Evolutionary conservation across 2,797 vertebrate genomes (phyloP), one percentile per base, ranked within the genome.

Genomic region (Chelidonichthys spinosus): DNA sequence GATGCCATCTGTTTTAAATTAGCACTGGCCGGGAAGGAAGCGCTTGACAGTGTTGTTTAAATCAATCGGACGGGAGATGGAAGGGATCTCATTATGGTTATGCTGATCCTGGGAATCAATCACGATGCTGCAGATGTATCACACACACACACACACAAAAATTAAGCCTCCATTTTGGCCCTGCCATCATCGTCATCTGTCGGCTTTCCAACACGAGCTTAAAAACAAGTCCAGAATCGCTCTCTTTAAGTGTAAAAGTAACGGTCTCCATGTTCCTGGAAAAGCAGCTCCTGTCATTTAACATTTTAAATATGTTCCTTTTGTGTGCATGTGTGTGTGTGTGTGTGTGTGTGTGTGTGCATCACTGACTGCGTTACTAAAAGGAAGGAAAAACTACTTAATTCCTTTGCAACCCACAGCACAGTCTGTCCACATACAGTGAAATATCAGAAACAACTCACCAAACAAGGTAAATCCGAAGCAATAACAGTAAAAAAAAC

Each of bases 1-100:
- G 83, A 83, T 77, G 79, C 78, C 84, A 85, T 90, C 86, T 88
- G 79, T 85, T 91, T 85, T 91, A 90, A 92, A 90, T 89, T 87
- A 87, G 85, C 62, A 72, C 44, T 64, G 67, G 81, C 83, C 79
- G 75, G 59, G 82, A 82, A 87, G 67, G 71, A 79, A 79, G 74
- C 62, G 37, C 90, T 83, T 81, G 85, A 89, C 85, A 83, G 66
- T 72, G 76, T 75, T 88, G 75, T 89, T 88, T 88, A 90, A 94
- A 93, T 92, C 90, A 91, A 73, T 90, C 85, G 84, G 64, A 78
- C 39, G 18, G 54, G 39, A 73, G 76, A 79, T 79, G 56, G 72
- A 78, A 69, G 79, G 66, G 53, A 72, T 81, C 75, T 79, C 74
- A 82, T 87, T 85, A 86, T 80, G 74, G 85, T 81, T 82, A 74